Base-by-base conservation (phyloP, 2,888 invertebrate genomes). In the Unio delphinus region DNA sequence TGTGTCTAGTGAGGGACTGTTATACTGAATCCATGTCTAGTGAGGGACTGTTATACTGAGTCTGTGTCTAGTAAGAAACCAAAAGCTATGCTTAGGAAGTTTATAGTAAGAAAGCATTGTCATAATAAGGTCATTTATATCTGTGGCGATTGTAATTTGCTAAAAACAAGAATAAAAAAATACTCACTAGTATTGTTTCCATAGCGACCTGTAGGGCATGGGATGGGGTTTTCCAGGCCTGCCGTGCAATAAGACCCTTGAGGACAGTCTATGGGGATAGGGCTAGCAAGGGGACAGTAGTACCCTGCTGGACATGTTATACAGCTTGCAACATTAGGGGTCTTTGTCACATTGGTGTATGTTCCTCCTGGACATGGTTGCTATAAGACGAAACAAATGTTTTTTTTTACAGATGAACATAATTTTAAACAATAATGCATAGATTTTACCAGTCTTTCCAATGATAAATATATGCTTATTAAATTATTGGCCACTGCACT, bases 161-260 rank as follows among this genome's bases (percentile, higher is more conserved):
- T 15, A 0, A 34, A 34, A 34, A 8, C 7, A 59, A 59, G 23
- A 59, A 23, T 4, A 17, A 55, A 45, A 55, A 55, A 11, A 4
- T 34, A 79, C 84, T 70, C 72, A 88, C 88, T 79, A 68, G 86
- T 80, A 26, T 57, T 70, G 67, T 84, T 83, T 62, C 88, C 88
- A 71, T 87, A 89, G 30, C 83, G 81, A 4, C 88, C 88, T n/a
- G 86, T 84, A 8, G 88, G 89, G 71, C 89, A 89, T 7, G 89
- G 86, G 23, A 73, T 78, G 7, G 88, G 81, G 69, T 80, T 80
- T 7, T 74, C 72, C 1, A 79, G 75, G 5, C 81, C 83, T 11
- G 73, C 80, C 8, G 76, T 76, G 74, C 89, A 89, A 75, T 85
- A 89, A 69, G 80, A 88, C 8, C 88, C 89, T 17, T 80, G 71